Percentiles rank a stretch among this genome's conserved stretches.
phyloP scores from a whole-genome alignment of 2,113 vertebrate genomes.

The Xenopus tropicalis region DNA sequence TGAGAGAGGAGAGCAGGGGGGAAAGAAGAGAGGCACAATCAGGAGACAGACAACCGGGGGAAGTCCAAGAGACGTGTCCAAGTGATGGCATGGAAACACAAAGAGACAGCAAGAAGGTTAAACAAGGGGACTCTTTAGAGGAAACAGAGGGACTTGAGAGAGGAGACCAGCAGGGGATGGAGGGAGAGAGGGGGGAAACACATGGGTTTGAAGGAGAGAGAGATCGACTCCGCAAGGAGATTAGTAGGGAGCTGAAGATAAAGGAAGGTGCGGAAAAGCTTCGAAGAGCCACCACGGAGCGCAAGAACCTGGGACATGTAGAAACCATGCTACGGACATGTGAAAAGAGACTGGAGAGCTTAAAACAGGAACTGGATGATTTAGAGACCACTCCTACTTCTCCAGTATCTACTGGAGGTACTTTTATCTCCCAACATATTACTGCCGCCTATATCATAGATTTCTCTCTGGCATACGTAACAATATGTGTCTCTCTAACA shows the following conservation, averaged over 20 bases:
- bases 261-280: constrained; percentile 39
- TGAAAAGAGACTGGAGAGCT: constrained; percentile 24
- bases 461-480: not conserved
- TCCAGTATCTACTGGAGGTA: constrained; percentile 19
- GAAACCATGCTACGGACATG: constrained; percentile 40
- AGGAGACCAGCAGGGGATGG: not conserved
- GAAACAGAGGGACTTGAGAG: constrained; percentile 2
- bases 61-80: not conserved
- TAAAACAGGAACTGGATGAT: constrained; percentile 26
- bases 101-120: not conserved
- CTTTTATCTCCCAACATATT: not conserved
- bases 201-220: constrained; percentile 22
- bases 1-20: not conserved
- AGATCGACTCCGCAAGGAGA: constrained; percentile 36
- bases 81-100: not conserved
- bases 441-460: not conserved
- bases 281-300: constrained; percentile 30
- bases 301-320: constrained; percentile 38
- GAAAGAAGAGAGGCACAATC: not conserved
- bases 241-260: constrained; percentile 26
- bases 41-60: not conserved
- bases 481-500: not conserved
- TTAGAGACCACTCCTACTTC: constrained; percentile 23
- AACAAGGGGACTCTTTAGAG: not conserved
- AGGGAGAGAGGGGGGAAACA: constrained; percentile 4